These are phyloP conservation scores for Spialia ferax DNA, from an alignment of 2,888 invertebrate genomes.

Conservation along the genomic window DNA sequence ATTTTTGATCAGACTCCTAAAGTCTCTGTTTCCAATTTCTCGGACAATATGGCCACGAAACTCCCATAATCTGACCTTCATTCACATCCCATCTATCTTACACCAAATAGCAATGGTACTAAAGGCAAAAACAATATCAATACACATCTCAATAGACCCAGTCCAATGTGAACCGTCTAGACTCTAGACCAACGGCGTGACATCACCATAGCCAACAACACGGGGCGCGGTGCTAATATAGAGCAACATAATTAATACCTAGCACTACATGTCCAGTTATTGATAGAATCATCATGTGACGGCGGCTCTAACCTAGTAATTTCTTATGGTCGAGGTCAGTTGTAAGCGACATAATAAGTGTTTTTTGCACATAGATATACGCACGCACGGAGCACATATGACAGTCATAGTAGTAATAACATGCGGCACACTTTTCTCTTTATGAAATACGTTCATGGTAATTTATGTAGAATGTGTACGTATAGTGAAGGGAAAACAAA, in stretches of 20 bases:
- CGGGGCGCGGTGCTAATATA: conserved; percentile 32
- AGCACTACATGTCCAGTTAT: conserved; percentile 26
- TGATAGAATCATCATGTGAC: conserved; percentile 34
- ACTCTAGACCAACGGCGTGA: conserved; percentile 17
- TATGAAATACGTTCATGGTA: too few relatives aligned
- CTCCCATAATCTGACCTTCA: too few relatives aligned
- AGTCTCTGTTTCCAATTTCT: too few relatives aligned
- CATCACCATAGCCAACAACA: conserved; percentile 25
- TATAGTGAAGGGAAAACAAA: too few relatives aligned
- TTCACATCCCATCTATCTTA: too few relatives aligned
- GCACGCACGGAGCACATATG: too few relatives aligned
- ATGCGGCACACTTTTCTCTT: not conserved
- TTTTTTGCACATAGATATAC: not conserved
- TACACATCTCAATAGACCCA: not conserved
- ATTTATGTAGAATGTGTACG: too few relatives aligned
- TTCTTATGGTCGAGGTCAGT: conserved; percentile 34
- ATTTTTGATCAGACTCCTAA: too few relatives aligned
- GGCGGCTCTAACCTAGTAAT: conserved; percentile 33
- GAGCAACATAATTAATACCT: conserved; percentile 34
- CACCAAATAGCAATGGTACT: not conserved
- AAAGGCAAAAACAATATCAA: not conserved
- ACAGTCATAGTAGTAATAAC: not conserved
- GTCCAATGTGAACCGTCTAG: conserved; percentile 17
- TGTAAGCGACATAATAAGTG: conserved; percentile 2
- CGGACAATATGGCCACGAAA: too few relatives aligned